phyloP scores from a whole-genome alignment of 2,797 vertebrate genomes.

The Naso thynnoides region DNA sequence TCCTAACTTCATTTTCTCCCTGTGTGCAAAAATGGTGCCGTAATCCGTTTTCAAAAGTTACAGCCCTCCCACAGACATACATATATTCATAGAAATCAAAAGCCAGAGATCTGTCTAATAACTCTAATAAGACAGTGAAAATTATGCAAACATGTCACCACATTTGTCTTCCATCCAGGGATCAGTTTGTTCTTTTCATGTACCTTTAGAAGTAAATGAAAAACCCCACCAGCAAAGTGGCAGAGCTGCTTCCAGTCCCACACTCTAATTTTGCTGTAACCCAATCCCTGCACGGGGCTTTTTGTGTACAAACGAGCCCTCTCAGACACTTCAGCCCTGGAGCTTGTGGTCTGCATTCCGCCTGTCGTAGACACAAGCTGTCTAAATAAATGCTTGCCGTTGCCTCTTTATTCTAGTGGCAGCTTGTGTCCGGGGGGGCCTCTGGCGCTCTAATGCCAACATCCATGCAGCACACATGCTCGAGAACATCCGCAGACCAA shows the following conservation, averaged over 20 bases:
- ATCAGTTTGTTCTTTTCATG: slow-evolving; percentile 57
- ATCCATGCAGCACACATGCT: slow-evolving; percentile 73
- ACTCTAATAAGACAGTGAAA: slow-evolving; percentile 43
- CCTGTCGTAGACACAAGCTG: slow-evolving; percentile 81
- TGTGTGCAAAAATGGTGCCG: slow-evolving; percentile 37
- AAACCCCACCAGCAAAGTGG: slow-evolving; percentile 58
- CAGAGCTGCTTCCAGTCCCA: slow-evolving; percentile 65
- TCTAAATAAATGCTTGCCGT: slow-evolving; percentile 78
- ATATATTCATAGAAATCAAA: slow-evolving; percentile 35
- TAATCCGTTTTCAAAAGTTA: slow-evolving; percentile 38
- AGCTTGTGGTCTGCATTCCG: slow-evolving; percentile 78
- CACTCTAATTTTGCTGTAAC: slow-evolving; percentile 73
- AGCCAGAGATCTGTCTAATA: slow-evolving; percentile 45
- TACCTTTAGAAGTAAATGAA: slow-evolving; percentile 58
- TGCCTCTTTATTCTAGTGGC: slow-evolving; percentile 76
- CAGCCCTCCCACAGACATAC: slow-evolving; percentile 51
- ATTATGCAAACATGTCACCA: slow-evolving; percentile 36
- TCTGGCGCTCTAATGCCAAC: slow-evolving; percentile 64
- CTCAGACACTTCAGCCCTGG: slow-evolving; percentile 73
- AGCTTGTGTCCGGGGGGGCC: slow-evolving; percentile 65
- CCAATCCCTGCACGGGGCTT: slow-evolving; percentile 58
- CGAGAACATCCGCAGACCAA: slow-evolving; percentile 71
- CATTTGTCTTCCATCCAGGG: slow-evolving; percentile 48
- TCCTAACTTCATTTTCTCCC: slow-evolving; percentile 59
- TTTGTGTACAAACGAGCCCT: slow-evolving; percentile 73